Conservation (phyloP, 2,113 vertebrate genomes). For the Sorex araneus region DNA sequence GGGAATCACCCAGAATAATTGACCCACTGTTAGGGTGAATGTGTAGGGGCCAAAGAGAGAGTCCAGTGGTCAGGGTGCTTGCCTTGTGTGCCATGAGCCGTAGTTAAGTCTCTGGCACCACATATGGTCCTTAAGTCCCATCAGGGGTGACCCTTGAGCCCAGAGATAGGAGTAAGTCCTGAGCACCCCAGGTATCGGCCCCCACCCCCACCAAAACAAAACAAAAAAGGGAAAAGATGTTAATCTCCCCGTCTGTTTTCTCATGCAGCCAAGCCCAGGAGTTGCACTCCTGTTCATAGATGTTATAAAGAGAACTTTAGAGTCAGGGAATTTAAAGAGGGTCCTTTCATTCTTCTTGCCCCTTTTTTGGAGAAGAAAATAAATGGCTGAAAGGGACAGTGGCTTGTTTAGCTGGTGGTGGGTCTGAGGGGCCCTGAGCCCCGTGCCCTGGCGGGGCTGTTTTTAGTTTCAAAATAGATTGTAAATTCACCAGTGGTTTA, state of each 20-base stretch:
- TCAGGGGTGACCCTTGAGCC: too few relatives aligned
- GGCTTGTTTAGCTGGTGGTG: neutral
- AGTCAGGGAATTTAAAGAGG: neutral
- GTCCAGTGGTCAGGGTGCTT: neutral
- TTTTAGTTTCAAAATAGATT: slow-evolving; percentile 59
- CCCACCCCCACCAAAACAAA: too few relatives aligned
- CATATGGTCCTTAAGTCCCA: too few relatives aligned
- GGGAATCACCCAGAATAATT: neutral
- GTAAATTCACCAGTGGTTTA: slow-evolving; percentile 58
- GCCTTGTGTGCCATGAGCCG: neutral
- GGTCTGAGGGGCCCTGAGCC: neutral
- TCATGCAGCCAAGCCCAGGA: neutral
- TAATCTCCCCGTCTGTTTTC: neutral
- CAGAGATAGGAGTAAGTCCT: too few relatives aligned
- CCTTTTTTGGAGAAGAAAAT: neutral
- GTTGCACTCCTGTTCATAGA: neutral
- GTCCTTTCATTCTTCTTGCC: neutral
- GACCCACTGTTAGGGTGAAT: neutral
- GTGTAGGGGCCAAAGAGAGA: neutral
- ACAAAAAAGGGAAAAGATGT: neutral
- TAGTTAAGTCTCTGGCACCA: too few relatives aligned
- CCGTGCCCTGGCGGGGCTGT: neutral
- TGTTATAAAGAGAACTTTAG: neutral
- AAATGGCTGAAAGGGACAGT: accelerated
- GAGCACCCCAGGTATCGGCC: too few relatives aligned